phyloP scores from a whole-genome alignment of 2,888 invertebrate genomes.

The Cephonodes hylas region DNA sequence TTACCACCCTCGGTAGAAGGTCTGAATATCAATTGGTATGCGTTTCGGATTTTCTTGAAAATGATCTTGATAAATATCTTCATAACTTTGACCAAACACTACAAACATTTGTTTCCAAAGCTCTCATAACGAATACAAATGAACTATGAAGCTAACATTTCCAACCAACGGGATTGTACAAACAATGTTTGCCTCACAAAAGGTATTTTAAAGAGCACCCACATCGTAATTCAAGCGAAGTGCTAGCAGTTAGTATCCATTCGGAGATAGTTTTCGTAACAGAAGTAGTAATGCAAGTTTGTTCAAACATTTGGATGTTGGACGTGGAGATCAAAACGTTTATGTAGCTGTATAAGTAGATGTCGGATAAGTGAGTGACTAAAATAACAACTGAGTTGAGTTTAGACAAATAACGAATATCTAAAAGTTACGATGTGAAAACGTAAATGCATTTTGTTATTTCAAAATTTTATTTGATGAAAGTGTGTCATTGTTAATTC shows the following conservation, averaged over 20 bases:
- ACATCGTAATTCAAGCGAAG: background rate
- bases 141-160: background rate
- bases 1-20: too few relatives aligned
- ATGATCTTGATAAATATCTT: too few relatives aligned
- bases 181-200: background rate
- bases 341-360: background rate
- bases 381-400: background rate
- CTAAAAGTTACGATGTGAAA: too few relatives aligned
- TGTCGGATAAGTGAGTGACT: background rate
- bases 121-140: background rate
- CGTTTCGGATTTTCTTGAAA: too few relatives aligned
- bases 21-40: too few relatives aligned
- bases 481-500: too few relatives aligned
- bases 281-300: background rate
- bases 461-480: too few relatives aligned
- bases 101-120: background rate
- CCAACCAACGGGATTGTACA: background rate
- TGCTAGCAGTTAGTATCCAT: background rate
- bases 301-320: background rate
- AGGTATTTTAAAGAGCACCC: constrained; percentile 1
- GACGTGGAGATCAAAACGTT: background rate
- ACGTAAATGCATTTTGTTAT: too few relatives aligned
- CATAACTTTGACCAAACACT: too few relatives aligned
- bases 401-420: background rate
- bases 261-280: background rate